Percentiles rank a stretch among this genome's conserved stretches.
Conservation (phyloP, 2,888 invertebrate species). For the Epicampocera succincta region DNA sequence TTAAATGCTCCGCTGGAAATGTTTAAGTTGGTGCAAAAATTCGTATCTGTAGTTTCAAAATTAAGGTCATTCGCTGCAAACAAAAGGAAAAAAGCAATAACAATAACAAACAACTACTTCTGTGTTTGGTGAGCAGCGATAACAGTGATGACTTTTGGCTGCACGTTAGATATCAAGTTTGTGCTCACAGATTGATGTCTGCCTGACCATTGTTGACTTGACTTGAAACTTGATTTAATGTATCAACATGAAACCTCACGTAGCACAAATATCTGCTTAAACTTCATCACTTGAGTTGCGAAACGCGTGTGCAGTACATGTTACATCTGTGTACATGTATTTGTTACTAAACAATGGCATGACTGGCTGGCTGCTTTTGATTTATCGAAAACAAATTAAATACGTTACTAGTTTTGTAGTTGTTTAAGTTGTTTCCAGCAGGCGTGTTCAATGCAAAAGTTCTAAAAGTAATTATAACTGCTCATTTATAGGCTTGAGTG, state of each 20-base stretch:
- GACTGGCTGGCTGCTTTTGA: slow-evolving; percentile 25
- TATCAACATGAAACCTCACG: slow-evolving; percentile 20
- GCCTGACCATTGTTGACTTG: slow-evolving; percentile 17
- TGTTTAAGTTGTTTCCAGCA: slow-evolving; percentile 23
- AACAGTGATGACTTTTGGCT: slow-evolving; percentile 34
- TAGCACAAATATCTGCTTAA: slow-evolving; percentile 20
- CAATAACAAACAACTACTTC: background rate
- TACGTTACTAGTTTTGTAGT: slow-evolving; percentile 13
- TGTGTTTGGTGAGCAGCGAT: background rate
- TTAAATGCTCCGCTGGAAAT: too few relatives aligned
- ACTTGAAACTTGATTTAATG: slow-evolving; percentile 5
- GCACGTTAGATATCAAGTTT: slow-evolving; percentile 2
- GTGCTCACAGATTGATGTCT: background rate
- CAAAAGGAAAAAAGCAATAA: background rate
- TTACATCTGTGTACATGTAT: background rate
- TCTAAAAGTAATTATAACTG: slow-evolving; percentile 53
- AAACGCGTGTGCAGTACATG: background rate
- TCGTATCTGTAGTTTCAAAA: too few relatives aligned
- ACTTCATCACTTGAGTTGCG: slow-evolving; percentile 24
- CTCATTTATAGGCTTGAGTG: background rate
- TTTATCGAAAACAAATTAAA: slow-evolving; percentile 38
- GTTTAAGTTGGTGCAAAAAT: too few relatives aligned
- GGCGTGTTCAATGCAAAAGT: slow-evolving; percentile 31
- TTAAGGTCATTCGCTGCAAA: background rate
- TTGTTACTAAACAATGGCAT: background rate